These are phyloP conservation scores for Darevskia mixta DNA, from an alignment of 2,797 vertebrate genomes.

Conservation along the genomic window DNA sequence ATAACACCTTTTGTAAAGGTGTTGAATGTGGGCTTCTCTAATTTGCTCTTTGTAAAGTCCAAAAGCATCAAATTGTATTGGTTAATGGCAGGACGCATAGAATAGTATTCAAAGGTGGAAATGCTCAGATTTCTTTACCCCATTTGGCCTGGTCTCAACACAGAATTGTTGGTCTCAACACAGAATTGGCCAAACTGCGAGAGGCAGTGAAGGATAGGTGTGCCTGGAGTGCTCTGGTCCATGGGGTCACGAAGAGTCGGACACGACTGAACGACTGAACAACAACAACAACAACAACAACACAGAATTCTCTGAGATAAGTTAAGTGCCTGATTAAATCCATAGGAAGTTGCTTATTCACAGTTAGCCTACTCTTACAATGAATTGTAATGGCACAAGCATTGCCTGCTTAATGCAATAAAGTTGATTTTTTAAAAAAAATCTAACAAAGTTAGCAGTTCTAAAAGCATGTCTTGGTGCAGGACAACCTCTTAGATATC, in stretches of 20 bases:
- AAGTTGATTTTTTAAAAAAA: neutral
- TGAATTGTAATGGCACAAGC: neutral
- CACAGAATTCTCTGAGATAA: neutral
- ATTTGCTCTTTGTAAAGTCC: neutral
- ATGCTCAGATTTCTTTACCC: no score
- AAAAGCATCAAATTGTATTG: neutral
- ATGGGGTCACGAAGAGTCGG: no score
- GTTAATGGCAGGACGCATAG: neutral
- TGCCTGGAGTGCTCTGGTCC: no score
- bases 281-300: no score
- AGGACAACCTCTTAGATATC: neutral
- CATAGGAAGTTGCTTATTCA: neutral
- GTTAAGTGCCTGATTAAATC: neutral
- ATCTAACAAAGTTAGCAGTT: neutral
- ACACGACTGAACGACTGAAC: no score
- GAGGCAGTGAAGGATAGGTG: no score
- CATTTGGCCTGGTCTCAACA: neutral
- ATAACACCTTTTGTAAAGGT: no score
- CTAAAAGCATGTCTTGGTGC: neutral
- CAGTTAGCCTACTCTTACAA: neutral
- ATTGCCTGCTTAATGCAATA: neutral
- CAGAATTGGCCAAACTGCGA: no score
- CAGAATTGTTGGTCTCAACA: neutral
- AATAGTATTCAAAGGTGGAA: neutral
- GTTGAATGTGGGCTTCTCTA: no score